A percentile compares a stretch with the other conserved stretches of the same genome.
Evolutionary conservation across 2,888 invertebrate species (phyloP).

Genomic region (Aethes cnicana): DNA sequence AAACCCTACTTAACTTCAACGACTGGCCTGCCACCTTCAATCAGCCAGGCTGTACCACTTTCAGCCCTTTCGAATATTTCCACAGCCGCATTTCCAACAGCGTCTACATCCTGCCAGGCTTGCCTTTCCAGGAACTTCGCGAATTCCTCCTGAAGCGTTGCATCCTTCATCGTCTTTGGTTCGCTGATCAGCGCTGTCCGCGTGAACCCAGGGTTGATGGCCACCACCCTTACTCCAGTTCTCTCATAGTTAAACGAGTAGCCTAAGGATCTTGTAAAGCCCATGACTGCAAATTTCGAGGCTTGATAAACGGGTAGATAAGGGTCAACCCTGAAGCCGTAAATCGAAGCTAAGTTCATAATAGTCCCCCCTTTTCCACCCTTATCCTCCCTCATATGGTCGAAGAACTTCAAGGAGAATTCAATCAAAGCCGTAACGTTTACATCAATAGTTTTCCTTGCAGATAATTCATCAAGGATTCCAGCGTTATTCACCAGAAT

Average conservation of each 20-base stretch:
- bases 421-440: slow-evolving; percentile 58
- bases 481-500: slow-evolving; percentile 73
- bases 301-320: slow-evolving; percentile 82
- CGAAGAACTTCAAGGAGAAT: slow-evolving; percentile 78
- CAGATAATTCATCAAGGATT: slow-evolving; percentile 46
- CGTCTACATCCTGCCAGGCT: slow-evolving; percentile 52
- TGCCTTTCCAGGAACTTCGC: slow-evolving; percentile 36
- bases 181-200: slow-evolving; percentile 51
- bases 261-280: slow-evolving; percentile 75
- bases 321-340: slow-evolving; percentile 76
- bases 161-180: slow-evolving; percentile 35
- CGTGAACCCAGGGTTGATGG: slow-evolving; percentile 79
- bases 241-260: slow-evolving; percentile 64
- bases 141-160: slow-evolving; percentile 37
- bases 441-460: slow-evolving; percentile 53
- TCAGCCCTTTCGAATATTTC: slow-evolving; percentile 60
- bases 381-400: slow-evolving; percentile 81
- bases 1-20: slow-evolving; percentile 42
- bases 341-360: slow-evolving; percentile 85
- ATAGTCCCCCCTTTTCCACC: slow-evolving; percentile 84
- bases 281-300: slow-evolving; percentile 82
- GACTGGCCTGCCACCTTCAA: slow-evolving; percentile 65
- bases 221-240: slow-evolving; percentile 77
- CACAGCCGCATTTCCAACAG: slow-evolving; percentile 52
- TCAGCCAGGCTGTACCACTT: slow-evolving; percentile 79